These are phyloP conservation scores for Oreocharis arfaki DNA, from an alignment of 2,113 vertebrate genomes.

Conservation along the genomic window DNA sequence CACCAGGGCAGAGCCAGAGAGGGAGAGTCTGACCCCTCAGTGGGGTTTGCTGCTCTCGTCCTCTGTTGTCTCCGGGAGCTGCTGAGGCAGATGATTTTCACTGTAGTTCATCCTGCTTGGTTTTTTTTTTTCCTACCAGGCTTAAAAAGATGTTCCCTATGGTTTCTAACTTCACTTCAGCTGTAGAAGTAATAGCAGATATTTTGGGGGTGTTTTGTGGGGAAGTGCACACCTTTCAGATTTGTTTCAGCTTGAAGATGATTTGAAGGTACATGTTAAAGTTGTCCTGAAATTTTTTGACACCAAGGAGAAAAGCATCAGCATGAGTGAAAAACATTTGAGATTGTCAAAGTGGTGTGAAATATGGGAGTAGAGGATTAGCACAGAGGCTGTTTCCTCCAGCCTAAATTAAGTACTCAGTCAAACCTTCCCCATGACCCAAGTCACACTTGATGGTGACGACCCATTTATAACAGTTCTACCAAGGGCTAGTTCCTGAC, in stretches of 20 bases:
- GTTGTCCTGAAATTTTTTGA: not conserved
- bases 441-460: not conserved
- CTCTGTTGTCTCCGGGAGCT: not conserved
- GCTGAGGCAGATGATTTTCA: not conserved
- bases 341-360: slow-evolving; percentile 25
- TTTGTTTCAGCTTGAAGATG: not conserved
- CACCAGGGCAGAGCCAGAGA: not conserved
- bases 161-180: not conserved
- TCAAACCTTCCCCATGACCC: not conserved
- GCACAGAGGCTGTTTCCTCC: not conserved
- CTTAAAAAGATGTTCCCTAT: not conserved
- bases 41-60: not conserved
- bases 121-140: not conserved
- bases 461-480: not conserved
- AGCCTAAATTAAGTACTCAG: not conserved
- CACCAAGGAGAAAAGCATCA: not conserved
- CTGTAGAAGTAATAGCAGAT: not conserved
- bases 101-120: not conserved
- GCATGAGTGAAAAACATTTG: not conserved
- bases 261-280: not conserved
- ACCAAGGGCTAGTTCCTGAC: not conserved
- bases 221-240: not conserved
- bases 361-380: not conserved
- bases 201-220: not conserved
- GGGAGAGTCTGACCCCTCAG: not conserved